Conservation (phyloP, 2,888 invertebrate genomes). For the Nemurella pictetii region DNA sequence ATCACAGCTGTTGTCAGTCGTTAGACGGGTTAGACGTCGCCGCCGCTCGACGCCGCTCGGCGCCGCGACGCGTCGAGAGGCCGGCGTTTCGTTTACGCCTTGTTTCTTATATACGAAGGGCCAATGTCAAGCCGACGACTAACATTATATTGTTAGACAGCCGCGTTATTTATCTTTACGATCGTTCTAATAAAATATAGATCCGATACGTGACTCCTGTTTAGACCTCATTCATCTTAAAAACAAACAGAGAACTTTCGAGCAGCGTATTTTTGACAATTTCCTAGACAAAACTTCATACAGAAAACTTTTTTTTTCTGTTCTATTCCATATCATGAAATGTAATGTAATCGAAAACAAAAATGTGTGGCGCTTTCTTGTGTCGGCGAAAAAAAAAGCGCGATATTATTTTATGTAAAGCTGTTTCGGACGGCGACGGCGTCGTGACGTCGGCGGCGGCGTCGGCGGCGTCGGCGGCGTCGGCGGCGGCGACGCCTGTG, state of each 20-base stretch:
- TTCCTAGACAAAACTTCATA: neutral
- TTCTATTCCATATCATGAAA: neutral
- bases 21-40: conserved; percentile 14
- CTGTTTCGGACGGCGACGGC: neutral
- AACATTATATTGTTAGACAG: conserved; percentile 18
- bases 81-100: neutral
- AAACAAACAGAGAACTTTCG: neutral
- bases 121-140: neutral
- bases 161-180: conserved; percentile 26
- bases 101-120: neutral
- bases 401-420: neutral
- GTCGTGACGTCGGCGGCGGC: neutral
- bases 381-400: neutral
- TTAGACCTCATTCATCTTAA: conserved; percentile 7
- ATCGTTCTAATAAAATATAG: conserved; percentile 28
- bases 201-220: conserved; percentile 22
- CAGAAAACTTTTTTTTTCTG: conserved; percentile 10
- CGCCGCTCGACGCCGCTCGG: neutral
- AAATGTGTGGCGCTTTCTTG: neutral
- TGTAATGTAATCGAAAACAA: neutral
- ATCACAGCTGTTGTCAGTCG: conserved; percentile 26
- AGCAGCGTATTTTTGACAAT: neutral
- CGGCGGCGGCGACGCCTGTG: neutral
- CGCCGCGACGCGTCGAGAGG: neutral
- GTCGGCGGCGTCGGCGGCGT: neutral